Evolutionary conservation across 2,888 invertebrate genomes (phyloP).

Genomic region (Thereva nobilitata): DNA sequence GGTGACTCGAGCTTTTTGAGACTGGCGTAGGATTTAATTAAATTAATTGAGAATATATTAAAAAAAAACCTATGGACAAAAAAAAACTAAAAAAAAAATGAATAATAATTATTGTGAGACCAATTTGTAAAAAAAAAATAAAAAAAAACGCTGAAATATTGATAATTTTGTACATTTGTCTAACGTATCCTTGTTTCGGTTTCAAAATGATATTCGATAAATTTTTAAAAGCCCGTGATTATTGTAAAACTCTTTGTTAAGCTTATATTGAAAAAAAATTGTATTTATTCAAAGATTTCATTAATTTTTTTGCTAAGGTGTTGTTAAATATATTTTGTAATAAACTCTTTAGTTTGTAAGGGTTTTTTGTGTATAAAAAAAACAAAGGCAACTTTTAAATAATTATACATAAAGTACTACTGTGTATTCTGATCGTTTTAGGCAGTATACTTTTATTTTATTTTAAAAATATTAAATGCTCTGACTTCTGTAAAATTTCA

Average conservation of each 20-base stretch:
- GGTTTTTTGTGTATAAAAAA: no score
- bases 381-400: no score
- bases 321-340: not conserved
- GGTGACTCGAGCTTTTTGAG: constrained; percentile 60
- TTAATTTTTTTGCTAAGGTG: constrained; percentile 24
- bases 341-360: not conserved
- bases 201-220: constrained; percentile 22
- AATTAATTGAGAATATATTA: constrained; percentile 39
- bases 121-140: constrained; percentile 40
- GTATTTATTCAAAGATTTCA: constrained; percentile 21
- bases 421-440: no score
- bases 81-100: constrained; percentile 15
- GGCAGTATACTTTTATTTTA: no score
- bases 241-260: constrained; percentile 24
- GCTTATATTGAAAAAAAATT: constrained; percentile 10
- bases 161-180: constrained; percentile 33
- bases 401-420: no score
- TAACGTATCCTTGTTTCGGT: constrained; percentile 29
- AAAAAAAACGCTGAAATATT: constrained; percentile 21
- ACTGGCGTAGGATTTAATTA: constrained; percentile 59
- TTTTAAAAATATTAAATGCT: no score
- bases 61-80: constrained; percentile 35
- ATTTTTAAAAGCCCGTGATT: constrained; percentile 21
- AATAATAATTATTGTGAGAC: constrained; percentile 35
- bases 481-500: no score